phyloP scores from a whole-genome alignment of 1,140 invertebrate species.

The Leptopilina clavipes region DNA sequence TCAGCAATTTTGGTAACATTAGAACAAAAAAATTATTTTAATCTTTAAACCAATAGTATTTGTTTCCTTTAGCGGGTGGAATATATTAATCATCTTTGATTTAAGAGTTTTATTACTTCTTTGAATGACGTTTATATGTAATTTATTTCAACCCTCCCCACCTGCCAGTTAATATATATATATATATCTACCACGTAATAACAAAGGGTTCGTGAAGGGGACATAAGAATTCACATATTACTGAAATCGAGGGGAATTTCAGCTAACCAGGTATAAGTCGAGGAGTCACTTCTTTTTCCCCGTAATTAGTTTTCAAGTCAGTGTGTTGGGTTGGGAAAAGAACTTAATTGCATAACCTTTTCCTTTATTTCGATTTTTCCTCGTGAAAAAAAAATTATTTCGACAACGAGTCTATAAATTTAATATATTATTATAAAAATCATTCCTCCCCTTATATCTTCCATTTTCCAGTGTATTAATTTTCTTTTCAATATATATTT shows the following conservation, averaged over 20 bases:
- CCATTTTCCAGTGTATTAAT: conserved; percentile 15
- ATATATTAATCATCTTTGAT: not conserved
- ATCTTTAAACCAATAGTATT: too few species aligned
- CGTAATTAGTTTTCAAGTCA: conserved; percentile 41
- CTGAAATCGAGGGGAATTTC: not conserved
- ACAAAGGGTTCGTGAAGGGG: conserved; percentile 38
- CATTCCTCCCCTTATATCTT: too few species aligned
- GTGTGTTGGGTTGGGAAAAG: not conserved
- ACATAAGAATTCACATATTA: not conserved
- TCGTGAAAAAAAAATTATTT: conserved; percentile 36
- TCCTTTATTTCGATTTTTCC: conserved; percentile 25
- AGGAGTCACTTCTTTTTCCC: conserved; percentile 32
- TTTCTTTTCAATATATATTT: too few species aligned
- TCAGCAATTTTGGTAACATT: too few species aligned
- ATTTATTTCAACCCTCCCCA: not conserved
- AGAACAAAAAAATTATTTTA: too few species aligned
- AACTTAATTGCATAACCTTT: conserved; percentile 37
- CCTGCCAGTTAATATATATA: conserved; percentile 12
- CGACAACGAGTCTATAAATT: conserved; percentile 33
- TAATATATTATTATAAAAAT: conserved; percentile 35
- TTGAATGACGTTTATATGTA: not conserved
- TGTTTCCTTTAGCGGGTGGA: too few species aligned
- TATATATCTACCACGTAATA: conserved; percentile 52
- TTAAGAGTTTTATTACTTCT: not conserved
- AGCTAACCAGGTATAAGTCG: not conserved